Percentiles rank a stretch among this genome's conserved stretches.
Evolutionary conservation across 2,113 vertebrate species (phyloP).

Genomic region (Eira barbara): DNA sequence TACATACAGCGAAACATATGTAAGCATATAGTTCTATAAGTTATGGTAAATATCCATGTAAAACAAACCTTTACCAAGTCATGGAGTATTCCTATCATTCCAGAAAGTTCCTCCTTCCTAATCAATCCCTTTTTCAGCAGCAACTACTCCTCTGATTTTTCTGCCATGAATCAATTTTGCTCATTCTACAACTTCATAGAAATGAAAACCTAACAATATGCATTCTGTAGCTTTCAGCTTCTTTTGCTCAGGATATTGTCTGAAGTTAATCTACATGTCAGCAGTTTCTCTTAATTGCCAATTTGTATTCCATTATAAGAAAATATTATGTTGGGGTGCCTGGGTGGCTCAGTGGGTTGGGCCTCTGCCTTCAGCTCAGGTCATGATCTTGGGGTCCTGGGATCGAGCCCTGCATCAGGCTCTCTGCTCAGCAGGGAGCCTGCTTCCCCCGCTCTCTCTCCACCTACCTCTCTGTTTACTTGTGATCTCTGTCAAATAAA

Average conservation of each 20-base stretch:
- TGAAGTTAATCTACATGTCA: neutral
- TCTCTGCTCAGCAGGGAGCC: too few species aligned
- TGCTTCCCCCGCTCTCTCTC: too few species aligned
- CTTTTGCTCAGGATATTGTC: neutral
- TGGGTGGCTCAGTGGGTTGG: too few species aligned
- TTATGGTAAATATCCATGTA: neutral
- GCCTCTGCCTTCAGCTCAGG: too few species aligned
- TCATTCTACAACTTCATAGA: neutral
- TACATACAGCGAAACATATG: neutral
- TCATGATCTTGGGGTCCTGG: too few species aligned
- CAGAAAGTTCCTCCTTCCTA: neutral
- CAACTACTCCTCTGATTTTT: neutral
- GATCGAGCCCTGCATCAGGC: too few species aligned
- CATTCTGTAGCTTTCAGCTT: neutral
- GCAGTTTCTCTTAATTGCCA: neutral
- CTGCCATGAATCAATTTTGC: neutral
- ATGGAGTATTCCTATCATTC: neutral
- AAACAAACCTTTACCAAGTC: neutral
- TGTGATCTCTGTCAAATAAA: too few species aligned
- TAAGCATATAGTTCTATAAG: neutral
- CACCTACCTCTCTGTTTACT: too few species aligned
- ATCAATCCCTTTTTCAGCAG: neutral
- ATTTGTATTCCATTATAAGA: neutral
- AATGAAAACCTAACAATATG: neutral
- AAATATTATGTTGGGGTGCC: neutral